Conservation (phyloP, 2,113 vertebrate genomes). For the Corythornis vintsioides region DNA sequence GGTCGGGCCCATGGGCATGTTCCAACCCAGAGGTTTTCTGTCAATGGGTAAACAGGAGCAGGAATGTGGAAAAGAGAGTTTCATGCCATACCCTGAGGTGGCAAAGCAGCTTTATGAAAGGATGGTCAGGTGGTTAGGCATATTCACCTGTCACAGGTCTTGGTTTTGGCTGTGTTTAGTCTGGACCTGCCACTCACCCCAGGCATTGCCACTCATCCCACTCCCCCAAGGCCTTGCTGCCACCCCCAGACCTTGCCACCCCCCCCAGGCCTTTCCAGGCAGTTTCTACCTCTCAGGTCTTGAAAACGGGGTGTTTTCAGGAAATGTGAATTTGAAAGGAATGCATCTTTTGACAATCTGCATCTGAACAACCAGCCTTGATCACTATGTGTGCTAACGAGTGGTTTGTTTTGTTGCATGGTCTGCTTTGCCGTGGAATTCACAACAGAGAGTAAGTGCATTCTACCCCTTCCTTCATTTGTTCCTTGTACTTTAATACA, state of each 20-base stretch:
- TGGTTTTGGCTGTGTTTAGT: background rate
- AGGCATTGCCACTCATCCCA: background rate
- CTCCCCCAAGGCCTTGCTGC: background rate
- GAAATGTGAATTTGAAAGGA: slow-evolving; percentile 9
- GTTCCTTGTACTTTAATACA: slow-evolving; percentile 51
- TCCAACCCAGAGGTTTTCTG: background rate
- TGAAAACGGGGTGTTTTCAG: background rate
- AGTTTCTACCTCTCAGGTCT: background rate
- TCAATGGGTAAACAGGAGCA: background rate
- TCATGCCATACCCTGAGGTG: background rate
- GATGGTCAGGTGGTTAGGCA: background rate
- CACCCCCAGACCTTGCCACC: background rate
- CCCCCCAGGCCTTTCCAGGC: background rate
- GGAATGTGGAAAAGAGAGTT: background rate
- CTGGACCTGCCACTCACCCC: background rate
- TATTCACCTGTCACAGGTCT: background rate
- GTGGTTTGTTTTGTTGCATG: slow-evolving; percentile 91
- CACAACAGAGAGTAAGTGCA: slow-evolving; percentile 98
- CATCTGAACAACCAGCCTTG: slow-evolving; percentile 62
- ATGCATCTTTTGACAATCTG: slow-evolving; percentile 55
- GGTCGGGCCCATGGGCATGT: background rate
- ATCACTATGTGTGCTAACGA: slow-evolving; percentile 75
- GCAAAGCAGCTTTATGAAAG: background rate
- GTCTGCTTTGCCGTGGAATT: slow-evolving; percentile 93
- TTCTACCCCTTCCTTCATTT: slow-evolving; percentile 38